Evolutionary conservation across 2,113 vertebrate genomes (phyloP), one percentile per base, ranked within the genome.

Genomic region (Talpa occidentalis): DNA sequence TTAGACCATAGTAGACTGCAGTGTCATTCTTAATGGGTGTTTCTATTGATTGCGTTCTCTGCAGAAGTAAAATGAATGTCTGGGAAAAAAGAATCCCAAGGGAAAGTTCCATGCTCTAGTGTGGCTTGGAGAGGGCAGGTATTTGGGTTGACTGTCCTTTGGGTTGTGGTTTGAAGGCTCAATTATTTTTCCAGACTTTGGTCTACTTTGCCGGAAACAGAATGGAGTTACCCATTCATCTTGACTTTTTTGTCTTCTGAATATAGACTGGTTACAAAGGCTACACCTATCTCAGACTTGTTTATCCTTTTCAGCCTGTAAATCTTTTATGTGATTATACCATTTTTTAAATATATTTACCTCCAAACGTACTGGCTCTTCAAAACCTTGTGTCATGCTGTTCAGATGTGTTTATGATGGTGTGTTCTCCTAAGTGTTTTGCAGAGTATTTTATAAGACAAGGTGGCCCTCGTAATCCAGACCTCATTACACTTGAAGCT

Each of bases 71-170:
- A 88, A 86, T 69, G 90, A 91, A 72, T 60, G 94, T 91, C 92
- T 86, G 59, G 91, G 70, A 42, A 86, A 86, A 85, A 90, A 84
- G 91, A 44, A 90, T 94, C 96, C 92, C 96, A 94, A 35, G 96
- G 96, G 96, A 97, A 97, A 95, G 96, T 96, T 97, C 97, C 97
- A 96, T 94, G 92, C 88, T 91, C 91, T 72, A 52, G 93, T 90
- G 93, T 96, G 96, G 94, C 86, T 93, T 96, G 96, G 94, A 96
- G 78, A 94, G 60, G 32, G 52, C 78, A 86, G 49, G 89, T 78
- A 44, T 95, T 91, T 95, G 94, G 96, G 95, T 95, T 97, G 91
- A 92, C 96, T 95, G 82, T 96, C 91, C 94, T 93, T 88, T 91
- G 94, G 96, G 90, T 17, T 96, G 96, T 91, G 95, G 96, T 97